Conservation (phyloP, 2,888 invertebrate species). For the Nipponacmea schrenckii region DNA sequence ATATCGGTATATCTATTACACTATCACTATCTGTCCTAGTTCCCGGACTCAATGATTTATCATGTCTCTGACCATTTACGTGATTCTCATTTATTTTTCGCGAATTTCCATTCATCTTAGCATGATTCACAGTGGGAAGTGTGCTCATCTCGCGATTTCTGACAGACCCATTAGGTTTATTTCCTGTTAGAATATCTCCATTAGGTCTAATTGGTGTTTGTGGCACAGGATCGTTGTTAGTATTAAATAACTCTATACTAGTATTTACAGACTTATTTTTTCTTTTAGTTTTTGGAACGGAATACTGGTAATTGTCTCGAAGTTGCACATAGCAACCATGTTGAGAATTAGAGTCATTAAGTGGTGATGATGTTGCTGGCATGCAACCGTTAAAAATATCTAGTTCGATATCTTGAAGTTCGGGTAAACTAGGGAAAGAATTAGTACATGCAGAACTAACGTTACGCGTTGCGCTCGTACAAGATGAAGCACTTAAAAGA, state of each 20-base stretch:
- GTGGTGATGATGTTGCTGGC: neutral
- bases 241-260: neutral
- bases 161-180: too few species aligned
- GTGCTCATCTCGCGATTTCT: too few species aligned
- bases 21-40: too few species aligned
- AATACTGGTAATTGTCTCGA: neutral
- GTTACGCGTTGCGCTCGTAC: neutral
- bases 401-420: neutral
- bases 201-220: neutral
- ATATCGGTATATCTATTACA: too few species aligned
- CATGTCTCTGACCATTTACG: too few species aligned
- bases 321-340: neutral
- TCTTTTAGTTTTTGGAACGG: neutral
- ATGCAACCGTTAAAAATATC: neutral
- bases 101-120: too few species aligned
- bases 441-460: neutral
- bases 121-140: too few species aligned
- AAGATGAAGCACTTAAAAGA: neutral
- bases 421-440: conserved; percentile 1
- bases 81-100: too few species aligned
- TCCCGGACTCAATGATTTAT: too few species aligned
- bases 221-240: neutral
- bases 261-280: neutral
- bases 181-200: too few species aligned
- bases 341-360: neutral